Evolutionary conservation across 2,113 vertebrate genomes (phyloP), one percentile per base, ranked within the genome.

Genomic region (Poecilia latipinna): DNA sequence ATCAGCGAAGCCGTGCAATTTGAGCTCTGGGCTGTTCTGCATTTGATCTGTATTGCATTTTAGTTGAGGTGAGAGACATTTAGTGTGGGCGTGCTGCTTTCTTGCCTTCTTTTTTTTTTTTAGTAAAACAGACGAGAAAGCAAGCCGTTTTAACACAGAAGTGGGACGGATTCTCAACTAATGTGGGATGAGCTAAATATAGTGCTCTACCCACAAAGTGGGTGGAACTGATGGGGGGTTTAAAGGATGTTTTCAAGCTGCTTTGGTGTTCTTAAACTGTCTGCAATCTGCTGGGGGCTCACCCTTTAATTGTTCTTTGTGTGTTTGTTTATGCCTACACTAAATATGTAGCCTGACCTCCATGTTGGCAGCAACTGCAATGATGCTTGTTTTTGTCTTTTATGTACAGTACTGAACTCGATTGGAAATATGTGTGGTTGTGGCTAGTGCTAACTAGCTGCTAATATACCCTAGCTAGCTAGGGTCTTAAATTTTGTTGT

Each of bases 261-360:
- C 88, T 90, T 74, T 78, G 48, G 71, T 44, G 32, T 44, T 88
- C 77, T 82, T 90, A 88, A 84, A 82, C 70, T 24, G 68, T 78
- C 78, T 81, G 62, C 89, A 91, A 74, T 91, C 89, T 91, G 91
- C 72, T 73, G 29, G 10, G 13, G 63, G 75, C 70, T 84, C 61
- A 77, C 68, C 33, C 17, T 66, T 61, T 82, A 85, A 78, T 83
- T 88, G 87, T 85, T 68, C 82, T 65, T 80, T 83, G 35, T 11
- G 8, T 66, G 82, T 72, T 86, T 78, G 44, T 19, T 68, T 87
- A 77, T 57, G 65, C 83, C 33, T 33, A 8, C 24, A 4, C 44
- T 65, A n/a, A 51, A 68, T 63, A 42, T 28, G 71, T 17, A 39
- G 32, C 19, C n/a, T 48, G 17, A 32, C 57, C 26, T 64, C 29